phyloP scores from a whole-genome alignment of 2,888 invertebrate genomes.

The Mesochorus sp. region DNA sequence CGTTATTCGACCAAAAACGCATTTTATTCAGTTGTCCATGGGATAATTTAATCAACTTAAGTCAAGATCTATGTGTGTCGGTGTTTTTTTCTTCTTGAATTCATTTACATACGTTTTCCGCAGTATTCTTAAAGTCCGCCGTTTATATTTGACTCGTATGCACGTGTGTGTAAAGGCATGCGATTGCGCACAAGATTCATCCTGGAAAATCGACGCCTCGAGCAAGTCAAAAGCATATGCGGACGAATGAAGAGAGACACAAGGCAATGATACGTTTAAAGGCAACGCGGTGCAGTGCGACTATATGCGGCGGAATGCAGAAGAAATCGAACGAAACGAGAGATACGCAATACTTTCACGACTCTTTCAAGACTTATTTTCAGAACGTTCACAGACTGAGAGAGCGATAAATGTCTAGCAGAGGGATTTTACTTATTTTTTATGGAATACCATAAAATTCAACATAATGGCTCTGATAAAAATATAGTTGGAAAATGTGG shows the following conservation, averaged over 20 bases:
- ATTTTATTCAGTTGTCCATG: too few relatives aligned
- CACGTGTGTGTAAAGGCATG: not conserved
- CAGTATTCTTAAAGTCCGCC: too few relatives aligned
- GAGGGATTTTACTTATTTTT: too few relatives aligned
- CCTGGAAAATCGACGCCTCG: slow-evolving; percentile 21
- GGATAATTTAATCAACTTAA: too few relatives aligned
- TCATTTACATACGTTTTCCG: too few relatives aligned
- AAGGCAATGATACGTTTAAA: slow-evolving; percentile 15
- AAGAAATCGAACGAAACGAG: slow-evolving; percentile 14
- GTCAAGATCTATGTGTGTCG: too few relatives aligned
- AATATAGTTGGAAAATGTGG: too few relatives aligned
- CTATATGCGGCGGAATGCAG: slow-evolving; percentile 63
- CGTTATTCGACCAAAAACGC: too few relatives aligned
- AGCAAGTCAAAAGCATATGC: slow-evolving; percentile 24
- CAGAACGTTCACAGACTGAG: not conserved
- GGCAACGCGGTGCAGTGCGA: slow-evolving; percentile 54
- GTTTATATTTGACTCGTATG: not conserved
- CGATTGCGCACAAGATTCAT: slow-evolving; percentile 39
- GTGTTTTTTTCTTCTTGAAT: too few relatives aligned
- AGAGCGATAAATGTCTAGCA: too few relatives aligned
- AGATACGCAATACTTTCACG: slow-evolving; percentile 10
- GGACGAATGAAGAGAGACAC: slow-evolving; percentile 22
- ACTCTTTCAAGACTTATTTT: slow-evolving; percentile 25
- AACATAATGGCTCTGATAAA: too few relatives aligned
- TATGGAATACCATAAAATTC: too few relatives aligned